Conservation (phyloP, 2,797 vertebrate genomes). For the Margarornis squamiger region DNA sequence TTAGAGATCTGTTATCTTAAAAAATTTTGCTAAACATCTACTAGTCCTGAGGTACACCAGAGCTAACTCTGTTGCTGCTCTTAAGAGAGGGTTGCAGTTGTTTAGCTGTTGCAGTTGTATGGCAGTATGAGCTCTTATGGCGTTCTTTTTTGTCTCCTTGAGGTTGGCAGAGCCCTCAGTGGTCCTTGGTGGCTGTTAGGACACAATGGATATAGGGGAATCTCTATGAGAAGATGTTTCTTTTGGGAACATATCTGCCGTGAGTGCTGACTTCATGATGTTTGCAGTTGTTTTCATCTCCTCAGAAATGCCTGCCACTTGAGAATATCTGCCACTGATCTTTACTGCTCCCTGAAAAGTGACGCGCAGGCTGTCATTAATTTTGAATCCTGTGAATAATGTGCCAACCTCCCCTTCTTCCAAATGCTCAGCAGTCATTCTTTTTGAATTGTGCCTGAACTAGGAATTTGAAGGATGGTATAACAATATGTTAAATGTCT, state of each 20-base stretch:
- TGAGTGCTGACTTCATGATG: not conserved
- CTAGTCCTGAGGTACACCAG: not conserved
- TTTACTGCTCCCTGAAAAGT: conserved; percentile 8
- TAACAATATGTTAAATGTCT: conserved; percentile 26
- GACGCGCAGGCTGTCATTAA: conserved; percentile 13
- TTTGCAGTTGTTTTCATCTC: not conserved
- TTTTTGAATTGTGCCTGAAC: conserved; percentile 8
- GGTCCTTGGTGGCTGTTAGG: not conserved
- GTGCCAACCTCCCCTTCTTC: not conserved
- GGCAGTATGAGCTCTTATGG: not conserved
- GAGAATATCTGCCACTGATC: not conserved
- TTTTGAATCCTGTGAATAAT: not conserved
- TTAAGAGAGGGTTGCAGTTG: not conserved
- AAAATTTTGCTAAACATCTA: not conserved
- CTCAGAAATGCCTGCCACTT: not conserved
- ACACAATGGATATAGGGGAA: not conserved
- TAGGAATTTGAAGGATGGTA: not conserved
- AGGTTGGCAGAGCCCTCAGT: not conserved
- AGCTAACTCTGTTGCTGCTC: not conserved
- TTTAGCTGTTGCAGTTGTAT: not conserved
- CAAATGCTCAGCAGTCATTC: conserved; percentile 12
- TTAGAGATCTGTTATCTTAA: not conserved
- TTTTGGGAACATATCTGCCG: not conserved
- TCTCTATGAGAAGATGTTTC: not conserved
- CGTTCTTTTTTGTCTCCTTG: not conserved